Evolutionary conservation across 1,140 invertebrate species (phyloP).

Genomic region (Eumaeus atala): DNA sequence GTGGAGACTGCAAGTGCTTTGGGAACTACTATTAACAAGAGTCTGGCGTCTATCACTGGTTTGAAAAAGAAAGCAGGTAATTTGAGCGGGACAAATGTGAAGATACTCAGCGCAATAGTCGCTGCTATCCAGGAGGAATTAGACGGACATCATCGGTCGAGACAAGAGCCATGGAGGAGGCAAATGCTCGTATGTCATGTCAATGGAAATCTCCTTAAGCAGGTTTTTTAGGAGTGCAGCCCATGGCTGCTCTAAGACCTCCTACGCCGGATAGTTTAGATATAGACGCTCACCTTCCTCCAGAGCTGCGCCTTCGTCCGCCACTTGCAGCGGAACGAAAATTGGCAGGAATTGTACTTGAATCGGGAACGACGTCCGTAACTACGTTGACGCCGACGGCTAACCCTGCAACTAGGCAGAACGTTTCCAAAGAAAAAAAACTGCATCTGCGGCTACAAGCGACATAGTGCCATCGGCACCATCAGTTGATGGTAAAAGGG

Average conservation of each 20-base stretch:
- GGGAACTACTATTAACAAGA: not conserved
- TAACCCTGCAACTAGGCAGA: no score
- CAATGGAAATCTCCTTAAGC: no score
- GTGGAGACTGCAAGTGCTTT: no score
- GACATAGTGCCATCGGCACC: not conserved
- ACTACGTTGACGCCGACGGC: not conserved
- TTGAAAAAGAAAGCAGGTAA: not conserved
- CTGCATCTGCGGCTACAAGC: no score
- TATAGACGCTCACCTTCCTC: no score
- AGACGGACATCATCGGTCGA: not conserved
- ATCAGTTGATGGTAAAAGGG: not conserved
- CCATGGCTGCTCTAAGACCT: not conserved
- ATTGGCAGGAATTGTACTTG: no score
- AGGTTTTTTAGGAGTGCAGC: no score
- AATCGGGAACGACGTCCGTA: not conserved
- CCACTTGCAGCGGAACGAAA: slow-evolving; percentile 6
- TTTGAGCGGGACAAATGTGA: not conserved
- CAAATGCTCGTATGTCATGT: slow-evolving; percentile 1
- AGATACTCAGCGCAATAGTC: not conserved
- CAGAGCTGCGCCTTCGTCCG: no score
- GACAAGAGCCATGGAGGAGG: slow-evolving; percentile 3
- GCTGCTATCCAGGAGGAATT: not conserved
- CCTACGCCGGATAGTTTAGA: no score
- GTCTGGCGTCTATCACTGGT: not conserved
- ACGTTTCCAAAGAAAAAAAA: no score